Conservation (phyloP, 2,888 invertebrate species). For the Plagodis pulveraria region DNA sequence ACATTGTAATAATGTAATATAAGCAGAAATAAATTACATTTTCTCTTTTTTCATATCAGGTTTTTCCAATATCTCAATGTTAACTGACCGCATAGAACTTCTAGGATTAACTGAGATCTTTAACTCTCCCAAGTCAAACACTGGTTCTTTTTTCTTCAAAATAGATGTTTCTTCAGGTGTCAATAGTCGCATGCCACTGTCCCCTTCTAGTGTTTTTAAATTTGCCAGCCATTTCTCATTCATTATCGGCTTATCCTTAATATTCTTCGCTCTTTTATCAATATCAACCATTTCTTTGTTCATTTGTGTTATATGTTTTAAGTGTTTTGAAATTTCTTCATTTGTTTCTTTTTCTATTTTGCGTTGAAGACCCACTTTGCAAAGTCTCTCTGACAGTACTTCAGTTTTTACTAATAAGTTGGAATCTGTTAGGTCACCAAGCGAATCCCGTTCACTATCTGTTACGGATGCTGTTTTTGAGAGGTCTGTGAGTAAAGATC, state of each 20-base stretch:
- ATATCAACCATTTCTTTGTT: slow-evolving; percentile 43
- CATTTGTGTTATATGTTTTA: slow-evolving; percentile 52
- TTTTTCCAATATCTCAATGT: slow-evolving; percentile 9
- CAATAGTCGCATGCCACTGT: slow-evolving; percentile 51
- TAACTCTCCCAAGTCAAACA: slow-evolving; percentile 46
- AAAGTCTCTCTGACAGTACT: slow-evolving; percentile 20
- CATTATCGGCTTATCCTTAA: slow-evolving; percentile 40
- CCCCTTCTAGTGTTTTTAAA: slow-evolving; percentile 51
- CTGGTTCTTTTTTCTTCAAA: slow-evolving; percentile 37
- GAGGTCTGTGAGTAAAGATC: background rate
- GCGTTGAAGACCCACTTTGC: slow-evolving; percentile 18
- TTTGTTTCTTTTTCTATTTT: slow-evolving; percentile 30
- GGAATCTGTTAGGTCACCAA: background rate
- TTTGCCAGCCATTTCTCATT: slow-evolving; percentile 64
- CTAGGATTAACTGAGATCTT: slow-evolving; percentile 53
- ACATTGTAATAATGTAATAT: too few relatives aligned
- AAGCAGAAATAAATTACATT: too few relatives aligned
- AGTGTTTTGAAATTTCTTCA: slow-evolving; percentile 43
- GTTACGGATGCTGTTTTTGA: background rate
- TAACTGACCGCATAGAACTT: background rate
- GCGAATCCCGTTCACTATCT: background rate
- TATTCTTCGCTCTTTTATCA: slow-evolving; percentile 9
- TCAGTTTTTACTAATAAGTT: slow-evolving; percentile 35
- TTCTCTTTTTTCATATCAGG: background rate
- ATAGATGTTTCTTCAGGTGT: slow-evolving; percentile 53